Conservation (phyloP, 2,888 invertebrate species). For the Anthrax anthrax region DNA sequence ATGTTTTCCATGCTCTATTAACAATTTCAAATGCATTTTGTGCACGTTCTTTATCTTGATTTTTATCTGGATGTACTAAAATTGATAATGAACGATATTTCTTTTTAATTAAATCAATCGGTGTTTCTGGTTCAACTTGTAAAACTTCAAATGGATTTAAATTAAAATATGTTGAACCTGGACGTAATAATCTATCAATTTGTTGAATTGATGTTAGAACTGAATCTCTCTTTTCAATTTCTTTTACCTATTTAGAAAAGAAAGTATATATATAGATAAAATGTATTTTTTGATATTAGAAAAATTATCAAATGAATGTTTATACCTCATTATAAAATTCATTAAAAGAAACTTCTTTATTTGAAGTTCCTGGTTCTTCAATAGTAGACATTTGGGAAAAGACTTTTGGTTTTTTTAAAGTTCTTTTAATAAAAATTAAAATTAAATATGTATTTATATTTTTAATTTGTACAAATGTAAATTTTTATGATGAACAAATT, state of each 20-base stretch:
- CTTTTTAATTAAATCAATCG: slow-evolving; percentile 87
- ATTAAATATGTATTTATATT: too few relatives aligned
- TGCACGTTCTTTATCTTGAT: slow-evolving; percentile 84
- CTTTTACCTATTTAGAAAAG: slow-evolving; percentile 64
- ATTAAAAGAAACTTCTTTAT: slow-evolving; percentile 58
- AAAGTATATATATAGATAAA: not conserved
- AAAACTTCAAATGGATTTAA: slow-evolving; percentile 88
- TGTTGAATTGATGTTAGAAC: slow-evolving; percentile 94
- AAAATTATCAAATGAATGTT: slow-evolving; percentile 19
- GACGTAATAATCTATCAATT: slow-evolving; percentile 85
- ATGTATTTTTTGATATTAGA: not conserved
- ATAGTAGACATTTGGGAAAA: too few relatives aligned
- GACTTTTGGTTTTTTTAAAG: too few relatives aligned
- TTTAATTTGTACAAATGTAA: too few relatives aligned
- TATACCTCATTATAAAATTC: slow-evolving; percentile 76
- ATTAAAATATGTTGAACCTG: slow-evolving; percentile 98
- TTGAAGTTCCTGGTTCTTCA: slow-evolving; percentile 26
- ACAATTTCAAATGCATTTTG: slow-evolving; percentile 88
- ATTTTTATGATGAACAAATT: too few relatives aligned
- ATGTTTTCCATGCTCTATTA: slow-evolving; percentile 86
- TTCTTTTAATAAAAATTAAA: too few relatives aligned
- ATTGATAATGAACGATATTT: slow-evolving; percentile 93
- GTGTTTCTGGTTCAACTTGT: slow-evolving; percentile 78
- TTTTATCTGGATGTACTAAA: slow-evolving; percentile 98
- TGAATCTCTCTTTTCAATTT: slow-evolving; percentile 95